Evolutionary conservation across 2,113 vertebrate genomes (phyloP).

Genomic region (Ctenomys sociabilis): DNA sequence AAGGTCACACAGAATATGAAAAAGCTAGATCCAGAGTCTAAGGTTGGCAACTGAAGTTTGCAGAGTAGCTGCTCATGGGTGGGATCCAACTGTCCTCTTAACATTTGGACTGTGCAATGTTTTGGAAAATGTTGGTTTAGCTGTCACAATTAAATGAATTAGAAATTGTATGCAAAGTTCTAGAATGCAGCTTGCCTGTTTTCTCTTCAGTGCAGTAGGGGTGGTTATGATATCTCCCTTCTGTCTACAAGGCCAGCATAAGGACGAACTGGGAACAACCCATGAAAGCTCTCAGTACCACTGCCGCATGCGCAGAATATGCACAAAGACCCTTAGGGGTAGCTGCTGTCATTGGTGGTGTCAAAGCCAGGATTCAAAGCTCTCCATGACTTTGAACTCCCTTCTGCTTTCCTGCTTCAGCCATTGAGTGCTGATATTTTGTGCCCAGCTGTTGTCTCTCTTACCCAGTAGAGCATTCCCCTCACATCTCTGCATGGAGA

Average conservation of each 20-base stretch:
- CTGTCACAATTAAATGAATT: background rate
- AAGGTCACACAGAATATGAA: conserved; percentile 24
- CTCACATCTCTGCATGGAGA: background rate
- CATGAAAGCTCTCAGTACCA: background rate
- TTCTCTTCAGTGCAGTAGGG: background rate
- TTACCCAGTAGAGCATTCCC: background rate
- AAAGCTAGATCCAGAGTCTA: background rate
- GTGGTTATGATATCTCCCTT: background rate
- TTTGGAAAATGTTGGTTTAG: conserved; percentile 15
- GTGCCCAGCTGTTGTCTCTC: background rate
- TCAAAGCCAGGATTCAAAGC: background rate
- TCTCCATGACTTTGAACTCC: background rate
- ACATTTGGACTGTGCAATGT: background rate
- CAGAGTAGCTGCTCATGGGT: background rate
- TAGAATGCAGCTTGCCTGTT: background rate
- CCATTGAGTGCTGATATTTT: background rate
- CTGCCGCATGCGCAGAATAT: background rate
- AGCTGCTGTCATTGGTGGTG: background rate
- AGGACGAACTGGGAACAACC: background rate
- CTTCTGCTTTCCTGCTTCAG: background rate
- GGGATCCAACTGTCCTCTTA: background rate
- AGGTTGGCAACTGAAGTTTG: background rate
- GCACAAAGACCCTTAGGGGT: background rate
- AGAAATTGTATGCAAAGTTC: background rate
- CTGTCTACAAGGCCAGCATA: background rate